phyloP scores from a whole-genome alignment of 2,797 vertebrate species.

The Esox masquinongy region DNA sequence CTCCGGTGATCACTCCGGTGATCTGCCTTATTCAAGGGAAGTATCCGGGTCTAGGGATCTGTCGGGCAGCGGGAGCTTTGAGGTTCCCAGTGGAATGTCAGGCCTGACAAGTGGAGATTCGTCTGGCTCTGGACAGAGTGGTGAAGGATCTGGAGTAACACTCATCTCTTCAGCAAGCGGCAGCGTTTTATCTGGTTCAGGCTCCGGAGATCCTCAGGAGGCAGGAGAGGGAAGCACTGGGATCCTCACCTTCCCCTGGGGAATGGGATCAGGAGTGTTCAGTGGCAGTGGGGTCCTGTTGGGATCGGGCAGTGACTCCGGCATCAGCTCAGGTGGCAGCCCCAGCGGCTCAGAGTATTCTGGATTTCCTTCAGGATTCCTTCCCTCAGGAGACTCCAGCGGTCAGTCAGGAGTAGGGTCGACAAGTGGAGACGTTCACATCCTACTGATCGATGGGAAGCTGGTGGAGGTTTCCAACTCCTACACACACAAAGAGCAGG shows the following conservation, averaged over 20 bases:
- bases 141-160: constrained; percentile 51
- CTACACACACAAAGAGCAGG: constrained; percentile 38
- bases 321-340: constrained; percentile 44
- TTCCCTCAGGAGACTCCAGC: constrained; percentile 59
- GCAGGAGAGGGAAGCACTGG: constrained; percentile 64
- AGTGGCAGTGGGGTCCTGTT: constrained; percentile 60
- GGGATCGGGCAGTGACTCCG: constrained; percentile 54
- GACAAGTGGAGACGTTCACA: constrained; percentile 58
- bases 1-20: constrained; percentile 4
- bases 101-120: constrained; percentile 36
- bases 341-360: constrained; percentile 68
- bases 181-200: constrained; percentile 49
- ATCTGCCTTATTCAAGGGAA: constrained; percentile 6
- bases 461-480: constrained; percentile 46
- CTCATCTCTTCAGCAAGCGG: constrained; percentile 57
- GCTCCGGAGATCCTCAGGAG: constrained; percentile 66
- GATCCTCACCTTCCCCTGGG: constrained; percentile 54
- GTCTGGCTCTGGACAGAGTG: constrained; percentile 65
- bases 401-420: constrained; percentile 57
- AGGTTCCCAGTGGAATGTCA: constrained; percentile 34
- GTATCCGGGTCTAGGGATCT: constrained; percentile 29
- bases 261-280: constrained; percentile 60
- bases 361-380: constrained; percentile 71
- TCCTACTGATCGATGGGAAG: constrained; percentile 59
- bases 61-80: constrained; percentile 28